These are phyloP conservation scores for Rhegmatorhina hoffmannsi DNA, from an alignment of 2,113 vertebrate genomes.

Conservation along the genomic window DNA sequence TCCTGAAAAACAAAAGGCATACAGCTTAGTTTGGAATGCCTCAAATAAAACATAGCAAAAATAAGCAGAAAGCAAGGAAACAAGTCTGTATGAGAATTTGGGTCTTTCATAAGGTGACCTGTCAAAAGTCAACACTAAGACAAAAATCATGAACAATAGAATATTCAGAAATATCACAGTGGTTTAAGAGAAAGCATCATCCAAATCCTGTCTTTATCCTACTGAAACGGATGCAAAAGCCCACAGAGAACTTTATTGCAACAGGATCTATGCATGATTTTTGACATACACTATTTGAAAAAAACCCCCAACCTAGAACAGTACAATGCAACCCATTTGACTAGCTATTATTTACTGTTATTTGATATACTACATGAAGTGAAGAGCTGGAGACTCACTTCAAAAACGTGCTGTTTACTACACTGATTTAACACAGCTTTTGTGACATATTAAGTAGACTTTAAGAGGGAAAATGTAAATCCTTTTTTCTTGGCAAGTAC, in stretches of 20 bases:
- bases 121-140: background rate
- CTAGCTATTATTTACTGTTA: background rate
- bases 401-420: background rate
- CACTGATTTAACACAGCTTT: background rate
- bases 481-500: background rate
- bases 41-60: background rate
- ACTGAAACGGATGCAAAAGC: background rate
- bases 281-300: background rate
- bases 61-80: background rate
- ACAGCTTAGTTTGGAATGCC: background rate
- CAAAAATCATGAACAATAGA: background rate
- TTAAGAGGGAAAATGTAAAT: background rate
- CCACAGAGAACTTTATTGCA: background rate
- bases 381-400: background rate
- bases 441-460: background rate
- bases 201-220: background rate
- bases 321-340: rapidly evolving
- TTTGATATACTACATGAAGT: background rate
- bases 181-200: background rate
- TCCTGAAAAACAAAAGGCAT: constrained; percentile 78
- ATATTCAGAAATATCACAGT: background rate
- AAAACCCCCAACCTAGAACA: background rate
- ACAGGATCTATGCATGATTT: background rate
- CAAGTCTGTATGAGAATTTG: background rate
- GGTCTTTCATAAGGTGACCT: background rate